Conservation (phyloP, 2,797 vertebrate genomes). For the Gobio occitaniae region DNA sequence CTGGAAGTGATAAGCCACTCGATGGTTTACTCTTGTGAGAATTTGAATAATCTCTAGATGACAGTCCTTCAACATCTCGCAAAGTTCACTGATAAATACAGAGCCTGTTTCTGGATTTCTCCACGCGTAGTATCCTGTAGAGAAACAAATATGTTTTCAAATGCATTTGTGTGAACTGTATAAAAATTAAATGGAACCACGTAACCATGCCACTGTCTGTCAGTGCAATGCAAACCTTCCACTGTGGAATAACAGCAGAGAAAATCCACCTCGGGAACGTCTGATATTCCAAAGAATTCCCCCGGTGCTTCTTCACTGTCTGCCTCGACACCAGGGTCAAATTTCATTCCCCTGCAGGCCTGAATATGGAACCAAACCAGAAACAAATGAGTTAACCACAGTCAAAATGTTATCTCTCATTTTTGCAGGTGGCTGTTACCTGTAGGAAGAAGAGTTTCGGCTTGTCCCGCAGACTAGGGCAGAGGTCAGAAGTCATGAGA, state of each 20-base stretch:
- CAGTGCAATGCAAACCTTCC: constrained; percentile 34
- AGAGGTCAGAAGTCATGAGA: constrained; percentile 33
- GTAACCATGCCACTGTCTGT: not conserved
- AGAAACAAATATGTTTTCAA: not conserved
- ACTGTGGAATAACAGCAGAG: constrained; percentile 42
- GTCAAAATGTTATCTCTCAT: not conserved
- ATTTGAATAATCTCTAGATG: constrained; percentile 35
- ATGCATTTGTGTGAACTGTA: not conserved
- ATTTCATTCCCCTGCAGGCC: constrained; percentile 15
- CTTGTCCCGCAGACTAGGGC: constrained; percentile 26
- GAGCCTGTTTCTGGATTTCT: constrained; percentile 40
- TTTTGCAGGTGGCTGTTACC: not conserved
- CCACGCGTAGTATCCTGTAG: constrained; percentile 32
- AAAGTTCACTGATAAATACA: constrained; percentile 26
- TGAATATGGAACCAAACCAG: not conserved
- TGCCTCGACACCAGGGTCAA: constrained; percentile 39
- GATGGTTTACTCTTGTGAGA: constrained; percentile 34
- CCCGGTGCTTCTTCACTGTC: not conserved
- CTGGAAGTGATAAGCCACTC: constrained; percentile 18
- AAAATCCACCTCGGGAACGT: constrained; percentile 17
- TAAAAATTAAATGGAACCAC: not conserved
- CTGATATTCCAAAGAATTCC: constrained; percentile 16
- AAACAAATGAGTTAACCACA: not conserved
- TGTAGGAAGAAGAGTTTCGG: constrained; percentile 43
- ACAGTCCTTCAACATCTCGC: not conserved